phyloP scores from a whole-genome alignment of 2,113 vertebrate genomes.

The Triplophysa tibetana region DNA sequence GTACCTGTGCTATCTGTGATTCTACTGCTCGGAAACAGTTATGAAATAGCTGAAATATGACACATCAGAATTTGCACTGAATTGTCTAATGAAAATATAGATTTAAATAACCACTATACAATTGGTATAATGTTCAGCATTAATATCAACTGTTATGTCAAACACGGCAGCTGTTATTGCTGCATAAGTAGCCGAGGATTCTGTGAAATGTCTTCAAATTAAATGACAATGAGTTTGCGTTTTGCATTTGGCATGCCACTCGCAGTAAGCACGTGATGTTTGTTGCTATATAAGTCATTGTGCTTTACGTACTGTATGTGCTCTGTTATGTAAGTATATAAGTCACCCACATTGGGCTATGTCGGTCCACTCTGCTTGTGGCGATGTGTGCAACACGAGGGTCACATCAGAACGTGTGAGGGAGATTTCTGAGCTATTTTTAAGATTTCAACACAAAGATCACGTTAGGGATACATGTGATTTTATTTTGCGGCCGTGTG shows the following conservation, averaged over 20 bases:
- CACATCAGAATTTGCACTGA: too few relatives aligned
- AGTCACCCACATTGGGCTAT: slow-evolving; percentile 31
- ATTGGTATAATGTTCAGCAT: neutral
- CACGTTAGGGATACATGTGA: neutral
- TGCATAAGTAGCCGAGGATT: neutral
- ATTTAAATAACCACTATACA: too few relatives aligned
- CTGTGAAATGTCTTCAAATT: neutral
- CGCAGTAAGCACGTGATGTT: slow-evolving; percentile 1
- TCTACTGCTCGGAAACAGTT: too few relatives aligned
- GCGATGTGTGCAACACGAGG: neutral
- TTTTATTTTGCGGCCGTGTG: slow-evolving; percentile 26
- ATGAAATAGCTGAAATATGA: too few relatives aligned
- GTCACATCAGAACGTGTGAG: neutral
- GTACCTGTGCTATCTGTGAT: too few relatives aligned
- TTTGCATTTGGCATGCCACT: neutral
- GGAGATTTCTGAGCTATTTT: neutral
- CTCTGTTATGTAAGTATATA: slow-evolving; percentile 42
- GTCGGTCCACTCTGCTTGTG: neutral
- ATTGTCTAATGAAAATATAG: too few relatives aligned
- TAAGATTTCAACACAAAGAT: neutral
- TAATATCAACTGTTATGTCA: neutral
- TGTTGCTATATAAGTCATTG: slow-evolving; percentile 44
- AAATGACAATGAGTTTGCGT: slow-evolving; percentile 22
- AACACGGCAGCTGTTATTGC: too few relatives aligned
- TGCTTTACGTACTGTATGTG: slow-evolving; percentile 20